These are phyloP conservation scores for Mormyrus lacerda DNA, from an alignment of 2,113 vertebrate species.

Conservation along the genomic window DNA sequence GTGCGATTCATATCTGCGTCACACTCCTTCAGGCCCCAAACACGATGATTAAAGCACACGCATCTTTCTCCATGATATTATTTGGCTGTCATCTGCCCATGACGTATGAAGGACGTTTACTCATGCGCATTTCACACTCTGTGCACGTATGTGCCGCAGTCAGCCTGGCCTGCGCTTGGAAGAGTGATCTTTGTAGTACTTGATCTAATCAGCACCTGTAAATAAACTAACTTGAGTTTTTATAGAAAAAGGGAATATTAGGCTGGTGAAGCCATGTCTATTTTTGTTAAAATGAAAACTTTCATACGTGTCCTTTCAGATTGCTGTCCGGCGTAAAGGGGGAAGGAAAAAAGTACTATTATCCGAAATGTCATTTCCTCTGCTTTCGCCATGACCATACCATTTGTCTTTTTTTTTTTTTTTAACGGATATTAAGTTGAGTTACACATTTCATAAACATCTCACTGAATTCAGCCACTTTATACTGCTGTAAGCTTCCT, in stretches of 20 bases:
- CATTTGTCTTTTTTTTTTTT: background rate
- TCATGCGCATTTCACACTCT: background rate
- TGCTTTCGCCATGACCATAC: background rate
- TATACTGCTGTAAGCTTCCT: constrained; percentile 25
- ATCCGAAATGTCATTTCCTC: background rate
- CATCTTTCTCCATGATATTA: background rate
- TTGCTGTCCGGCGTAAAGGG: constrained; percentile 9
- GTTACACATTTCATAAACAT: constrained; percentile 3
- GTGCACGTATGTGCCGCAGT: background rate
- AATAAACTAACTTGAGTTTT: constrained; percentile 62
- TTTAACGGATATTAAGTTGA: background rate
- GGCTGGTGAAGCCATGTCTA: constrained; percentile 68
- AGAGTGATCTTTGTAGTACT: constrained; percentile 57
- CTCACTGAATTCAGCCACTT: constrained; percentile 4
- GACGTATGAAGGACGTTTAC: background rate
- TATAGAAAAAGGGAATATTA: constrained; percentile 62
- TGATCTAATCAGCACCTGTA: constrained; percentile 60
- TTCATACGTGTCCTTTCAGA: constrained; percentile 22
- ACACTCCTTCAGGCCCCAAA: background rate
- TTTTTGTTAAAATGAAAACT: constrained; percentile 67
- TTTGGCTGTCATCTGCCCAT: background rate
- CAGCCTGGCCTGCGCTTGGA: constrained; percentile 19
- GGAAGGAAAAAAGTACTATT: background rate
- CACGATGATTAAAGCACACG: constrained; percentile 10
- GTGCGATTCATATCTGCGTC: background rate